Evolutionary conservation across 2,113 vertebrate species (phyloP).

Genomic region (Apodemus sylvaticus): DNA sequence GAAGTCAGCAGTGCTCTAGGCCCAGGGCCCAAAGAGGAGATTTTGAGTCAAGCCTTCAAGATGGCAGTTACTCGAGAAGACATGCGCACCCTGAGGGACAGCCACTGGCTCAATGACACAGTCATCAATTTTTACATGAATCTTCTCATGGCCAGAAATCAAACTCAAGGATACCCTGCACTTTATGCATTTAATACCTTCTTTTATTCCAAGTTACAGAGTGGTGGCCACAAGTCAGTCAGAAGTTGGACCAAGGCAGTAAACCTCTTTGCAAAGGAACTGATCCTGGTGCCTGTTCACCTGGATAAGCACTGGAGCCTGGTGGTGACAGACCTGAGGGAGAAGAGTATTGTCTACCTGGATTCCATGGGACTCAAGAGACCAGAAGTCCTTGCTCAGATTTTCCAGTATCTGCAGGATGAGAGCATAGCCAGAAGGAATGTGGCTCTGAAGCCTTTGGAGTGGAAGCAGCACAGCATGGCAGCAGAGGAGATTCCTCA

Average conservation of each 20-base stretch:
- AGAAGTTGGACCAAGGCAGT: slow-evolving; percentile 93
- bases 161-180: slow-evolving; percentile 80
- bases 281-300: slow-evolving; percentile 93
- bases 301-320: slow-evolving; percentile 92
- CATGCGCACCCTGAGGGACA: slow-evolving; percentile 89
- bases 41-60: slow-evolving; percentile 82
- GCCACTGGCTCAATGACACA: slow-evolving; percentile 93
- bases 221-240: slow-evolving; percentile 88
- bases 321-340: slow-evolving; percentile 90
- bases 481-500: slow-evolving; percentile 92
- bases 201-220: slow-evolving; percentile 91
- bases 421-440: slow-evolving; percentile 91
- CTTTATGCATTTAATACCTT: slow-evolving; percentile 94
- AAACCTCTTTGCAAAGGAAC: slow-evolving; percentile 91
- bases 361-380: slow-evolving; percentile 93
- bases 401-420: slow-evolving; percentile 91
- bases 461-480: slow-evolving; percentile 90
- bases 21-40: not conserved
- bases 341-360: slow-evolving; percentile 89
- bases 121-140: slow-evolving; percentile 97
- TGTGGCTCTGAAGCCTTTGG: slow-evolving; percentile 85
- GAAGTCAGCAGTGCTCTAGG: not conserved
- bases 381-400: slow-evolving; percentile 87
- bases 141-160: slow-evolving; percentile 90
- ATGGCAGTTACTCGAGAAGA: slow-evolving; percentile 91